Evolutionary conservation across 2,888 invertebrate genomes (phyloP).

Genomic region (Netelia melanura): DNA sequence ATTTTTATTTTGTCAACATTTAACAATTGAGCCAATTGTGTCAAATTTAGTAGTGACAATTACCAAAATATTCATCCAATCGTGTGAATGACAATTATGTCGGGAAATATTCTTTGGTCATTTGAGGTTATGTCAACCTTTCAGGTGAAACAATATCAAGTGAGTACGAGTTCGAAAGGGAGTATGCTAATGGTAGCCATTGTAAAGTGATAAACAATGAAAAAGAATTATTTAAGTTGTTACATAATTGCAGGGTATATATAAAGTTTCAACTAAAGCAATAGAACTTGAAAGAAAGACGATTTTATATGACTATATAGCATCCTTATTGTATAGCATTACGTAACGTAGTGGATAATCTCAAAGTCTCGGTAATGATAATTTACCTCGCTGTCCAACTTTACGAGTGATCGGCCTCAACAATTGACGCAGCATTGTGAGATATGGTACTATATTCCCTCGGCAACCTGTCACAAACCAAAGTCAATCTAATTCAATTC

Average conservation of each 20-base stretch:
- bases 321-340: constrained; percentile 20
- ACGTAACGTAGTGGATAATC: constrained; percentile 46
- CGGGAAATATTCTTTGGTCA: background rate
- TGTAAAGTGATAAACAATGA: background rate
- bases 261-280: background rate
- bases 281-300: background rate
- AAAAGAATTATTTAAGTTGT: background rate
- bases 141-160: background rate
- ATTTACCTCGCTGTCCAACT: constrained; percentile 54
- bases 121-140: background rate
- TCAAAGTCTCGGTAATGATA: background rate
- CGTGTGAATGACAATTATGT: background rate
- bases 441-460: constrained; percentile 9
- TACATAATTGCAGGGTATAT: background rate
- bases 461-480: constrained; percentile 9
- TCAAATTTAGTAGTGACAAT: background rate
- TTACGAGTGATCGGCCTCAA: constrained; percentile 58
- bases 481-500: constrained; percentile 16
- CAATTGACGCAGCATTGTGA: constrained; percentile 65
- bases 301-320: background rate
- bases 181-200: background rate
- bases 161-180: background rate
- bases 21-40: background rate
- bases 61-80: background rate
- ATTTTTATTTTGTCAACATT: no score